Conservation (phyloP, 92 coral and sea anemone genomes). For the Epizoanthus rinbou region DNA sequence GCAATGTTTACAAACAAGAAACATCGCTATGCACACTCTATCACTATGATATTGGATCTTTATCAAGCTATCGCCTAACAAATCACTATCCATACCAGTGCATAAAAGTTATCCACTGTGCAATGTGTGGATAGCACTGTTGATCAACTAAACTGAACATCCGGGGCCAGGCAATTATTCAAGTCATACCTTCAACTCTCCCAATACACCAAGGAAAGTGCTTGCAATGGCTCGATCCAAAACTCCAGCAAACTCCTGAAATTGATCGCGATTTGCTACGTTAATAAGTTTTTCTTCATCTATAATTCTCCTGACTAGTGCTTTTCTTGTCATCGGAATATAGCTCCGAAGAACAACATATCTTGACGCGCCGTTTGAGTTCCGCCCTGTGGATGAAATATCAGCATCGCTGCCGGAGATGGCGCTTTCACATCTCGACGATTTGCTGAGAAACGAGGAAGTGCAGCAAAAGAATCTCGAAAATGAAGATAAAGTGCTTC, state of each 20-base stretch:
- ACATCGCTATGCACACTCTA: too few relatives aligned
- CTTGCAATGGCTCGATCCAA: conserved; percentile 73
- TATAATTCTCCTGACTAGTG: conserved; percentile 72
- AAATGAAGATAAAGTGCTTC: conserved; percentile 1
- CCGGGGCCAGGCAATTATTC: too few relatives aligned
- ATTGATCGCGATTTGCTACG: conserved; percentile 56
- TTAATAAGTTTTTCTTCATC: conserved; percentile 69
- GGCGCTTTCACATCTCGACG: conserved; percentile 30
- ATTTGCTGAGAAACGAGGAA: not conserved
- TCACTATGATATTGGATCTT: too few relatives aligned
- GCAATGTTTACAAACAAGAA: too few relatives aligned
- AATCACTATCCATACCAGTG: too few relatives aligned
- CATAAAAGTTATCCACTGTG: too few relatives aligned
- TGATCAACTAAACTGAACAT: too few relatives aligned
- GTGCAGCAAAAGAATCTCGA: not conserved
- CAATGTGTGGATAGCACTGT: too few relatives aligned
- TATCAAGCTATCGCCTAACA: too few relatives aligned
- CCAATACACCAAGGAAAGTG: conserved; percentile 66
- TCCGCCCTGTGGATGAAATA: not conserved
- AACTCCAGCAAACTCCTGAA: conserved; percentile 76
- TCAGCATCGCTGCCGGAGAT: conserved; percentile 15
- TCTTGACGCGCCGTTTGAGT: conserved; percentile 42
- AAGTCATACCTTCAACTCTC: conserved; percentile 74
- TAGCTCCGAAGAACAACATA: conserved; percentile 76
- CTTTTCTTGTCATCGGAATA: conserved; percentile 87